Evolutionary conservation across 2,797 vertebrate genomes (phyloP), one percentile per base, ranked within the genome.

Genomic region (Xyrichtys novacula): DNA sequence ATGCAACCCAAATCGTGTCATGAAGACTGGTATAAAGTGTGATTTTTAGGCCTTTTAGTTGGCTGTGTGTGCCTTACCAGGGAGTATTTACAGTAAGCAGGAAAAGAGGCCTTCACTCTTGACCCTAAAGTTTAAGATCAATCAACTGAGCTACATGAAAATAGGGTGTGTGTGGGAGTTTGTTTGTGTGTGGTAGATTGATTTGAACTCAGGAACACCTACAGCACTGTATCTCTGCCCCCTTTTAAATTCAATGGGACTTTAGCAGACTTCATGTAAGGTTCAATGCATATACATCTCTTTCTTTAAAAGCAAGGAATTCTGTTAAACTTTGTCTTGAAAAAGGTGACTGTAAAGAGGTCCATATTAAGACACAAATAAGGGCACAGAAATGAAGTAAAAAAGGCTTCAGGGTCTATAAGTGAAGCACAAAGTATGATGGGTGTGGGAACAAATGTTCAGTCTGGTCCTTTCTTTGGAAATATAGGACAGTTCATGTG

Each of bases 251-350:
- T 44, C 47, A 44, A 6, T 50, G 20, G 6, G 39, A 54, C 63
- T 66, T 60, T 23, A 61, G 44, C 28, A 63, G 52, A 22, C 54
- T 44, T 66, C 48, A 70, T 17, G 0, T 32, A 55, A 48, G 26
- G 14, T 22, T 15, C 7, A 34, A 12, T 34, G 32, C 14, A 12
- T 34, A 12, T 34, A 12, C 3, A 32, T 7, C 31, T 2, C 31
- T 32, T 10, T 32, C 11, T 9, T 32, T 10, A 8, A 2, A 32
- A 32, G 31, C 7, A 32, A 32, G 11, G 11, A 7, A 7, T 32
- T 32, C 31, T 32, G 31, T 32, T 7, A 10, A 32, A 32, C 31
- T 10, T 32, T 32, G 11, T 32, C 31, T 32, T 32, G 31, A 32
- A 8, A 32, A 32, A 10, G 7, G 2, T 32, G 11, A n/a, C n/a